phyloP scores from a whole-genome alignment of 2,888 invertebrate species.

The Hemistola chrysoprasaria region DNA sequence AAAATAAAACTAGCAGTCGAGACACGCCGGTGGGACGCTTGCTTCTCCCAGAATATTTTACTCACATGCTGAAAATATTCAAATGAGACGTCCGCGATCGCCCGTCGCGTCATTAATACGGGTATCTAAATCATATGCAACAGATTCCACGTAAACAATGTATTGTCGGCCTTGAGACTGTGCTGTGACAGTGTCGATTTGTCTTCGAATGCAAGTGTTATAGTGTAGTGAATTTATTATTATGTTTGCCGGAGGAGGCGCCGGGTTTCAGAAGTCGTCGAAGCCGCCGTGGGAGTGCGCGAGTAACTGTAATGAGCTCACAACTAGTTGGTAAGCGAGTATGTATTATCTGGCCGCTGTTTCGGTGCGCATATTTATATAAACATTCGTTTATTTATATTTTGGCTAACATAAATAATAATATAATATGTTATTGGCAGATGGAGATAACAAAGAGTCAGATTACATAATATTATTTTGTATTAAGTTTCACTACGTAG shows the following conservation, averaged over 20 bases:
- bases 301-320: slow-evolving; percentile 46
- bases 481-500: too few species aligned
- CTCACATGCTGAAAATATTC: slow-evolving; percentile 43
- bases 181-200: background rate
- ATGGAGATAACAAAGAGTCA: too few species aligned
- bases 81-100: slow-evolving; percentile 35
- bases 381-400: too few species aligned
- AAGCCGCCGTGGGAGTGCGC: slow-evolving; percentile 69
- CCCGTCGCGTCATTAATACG: slow-evolving; percentile 13
- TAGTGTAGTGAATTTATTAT: slow-evolving; percentile 25
- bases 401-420: too few species aligned
- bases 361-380: too few species aligned
- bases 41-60: slow-evolving; percentile 40
- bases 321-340: slow-evolving; percentile 59
- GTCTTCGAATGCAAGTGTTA: background rate
- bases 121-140: slow-evolving; percentile 9
- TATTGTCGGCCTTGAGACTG: too few species aligned
- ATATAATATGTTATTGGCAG: too few species aligned
- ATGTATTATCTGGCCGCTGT: too few species aligned
- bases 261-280: slow-evolving; percentile 70
- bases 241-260: slow-evolving; percentile 74
- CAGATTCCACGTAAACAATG: slow-evolving; percentile 31
- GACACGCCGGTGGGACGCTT: slow-evolving; percentile 36
- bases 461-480: too few species aligned
- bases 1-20: slow-evolving; percentile 48